Conservation (phyloP, 2,888 invertebrate genomes). For the Tillus elongatus region DNA sequence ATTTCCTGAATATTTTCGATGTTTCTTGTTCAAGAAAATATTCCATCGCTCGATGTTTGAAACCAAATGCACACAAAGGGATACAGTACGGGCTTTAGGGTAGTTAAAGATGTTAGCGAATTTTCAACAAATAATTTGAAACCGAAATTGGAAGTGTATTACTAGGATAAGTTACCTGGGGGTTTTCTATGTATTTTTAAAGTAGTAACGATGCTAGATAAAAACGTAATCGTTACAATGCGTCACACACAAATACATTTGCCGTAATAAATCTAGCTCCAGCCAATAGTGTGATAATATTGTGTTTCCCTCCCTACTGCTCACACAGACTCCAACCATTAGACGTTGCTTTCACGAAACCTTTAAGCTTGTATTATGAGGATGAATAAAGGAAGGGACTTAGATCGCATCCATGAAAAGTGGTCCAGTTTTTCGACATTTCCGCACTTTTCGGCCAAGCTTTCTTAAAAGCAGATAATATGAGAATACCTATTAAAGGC, state of each 20-base stretch:
- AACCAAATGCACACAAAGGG: too few species aligned
- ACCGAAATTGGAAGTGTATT: too few species aligned
- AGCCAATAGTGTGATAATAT: conserved; percentile 27
- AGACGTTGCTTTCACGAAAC: conserved; percentile 24
- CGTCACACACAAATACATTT: conserved; percentile 23
- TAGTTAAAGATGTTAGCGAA: too few species aligned
- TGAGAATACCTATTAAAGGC: conserved; percentile 25
- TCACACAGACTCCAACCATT: conserved; percentile 26
- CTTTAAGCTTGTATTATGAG: conserved; percentile 24
- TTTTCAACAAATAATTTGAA: too few species aligned
- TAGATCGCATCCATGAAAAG: conserved; percentile 23
- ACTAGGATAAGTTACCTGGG: too few species aligned
- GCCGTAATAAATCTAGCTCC: conserved; percentile 27
- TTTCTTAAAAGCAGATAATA: conserved; percentile 22
- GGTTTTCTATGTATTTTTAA: too few species aligned
- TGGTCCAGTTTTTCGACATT: conserved; percentile 24
- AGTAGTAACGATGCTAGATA: too few species aligned
- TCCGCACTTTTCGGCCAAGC: conserved; percentile 20
- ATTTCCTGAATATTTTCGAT: too few species aligned
- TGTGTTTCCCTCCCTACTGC: conserved; percentile 30
- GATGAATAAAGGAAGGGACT: conserved; percentile 22
- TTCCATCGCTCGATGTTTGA: too few species aligned
- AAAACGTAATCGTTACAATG: too few species aligned
- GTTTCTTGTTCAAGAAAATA: too few species aligned
- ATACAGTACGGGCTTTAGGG: too few species aligned